These are phyloP conservation scores for Seriola aureovittata DNA, from an alignment of 2,113 vertebrate species.

Conservation along the genomic window DNA sequence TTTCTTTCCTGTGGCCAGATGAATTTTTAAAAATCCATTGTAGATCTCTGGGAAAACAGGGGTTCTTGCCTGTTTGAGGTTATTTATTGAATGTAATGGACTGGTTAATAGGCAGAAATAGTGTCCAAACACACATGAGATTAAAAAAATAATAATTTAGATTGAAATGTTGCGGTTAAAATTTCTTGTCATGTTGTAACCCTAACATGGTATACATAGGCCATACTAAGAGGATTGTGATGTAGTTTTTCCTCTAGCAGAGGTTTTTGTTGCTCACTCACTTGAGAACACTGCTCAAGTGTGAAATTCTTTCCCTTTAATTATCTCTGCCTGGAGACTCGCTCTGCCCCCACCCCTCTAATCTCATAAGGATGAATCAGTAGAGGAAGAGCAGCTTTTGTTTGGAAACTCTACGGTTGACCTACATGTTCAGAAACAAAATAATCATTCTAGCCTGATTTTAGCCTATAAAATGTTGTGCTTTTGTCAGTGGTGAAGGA, in stretches of 20 bases:
- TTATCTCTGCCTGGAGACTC: background rate
- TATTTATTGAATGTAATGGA: background rate
- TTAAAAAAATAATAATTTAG: background rate
- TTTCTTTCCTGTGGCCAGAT: background rate
- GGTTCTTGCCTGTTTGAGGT: background rate
- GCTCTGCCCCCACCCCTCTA: background rate
- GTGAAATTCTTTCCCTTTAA: slow-evolving; percentile 6
- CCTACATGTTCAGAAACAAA: background rate
- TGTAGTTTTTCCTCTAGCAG: background rate
- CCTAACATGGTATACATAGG: background rate
- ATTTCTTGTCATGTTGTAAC: background rate
- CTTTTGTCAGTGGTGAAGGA: background rate
- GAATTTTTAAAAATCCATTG: background rate
- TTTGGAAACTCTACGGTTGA: background rate
- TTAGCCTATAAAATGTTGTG: background rate
- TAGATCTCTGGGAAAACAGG: background rate
- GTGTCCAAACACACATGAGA: background rate
- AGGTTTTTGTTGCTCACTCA: slow-evolving; percentile 23
- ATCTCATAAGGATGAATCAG: background rate
- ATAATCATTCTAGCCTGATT: background rate
- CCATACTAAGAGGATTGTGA: background rate
- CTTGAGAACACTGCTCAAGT: slow-evolving; percentile 21
- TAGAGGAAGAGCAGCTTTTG: slow-evolving; percentile 6
- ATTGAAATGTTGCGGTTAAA: background rate
- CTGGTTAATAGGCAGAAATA: background rate